Evolutionary conservation across 2,888 invertebrate genomes (phyloP).

Genomic region (Thereva unica): DNA sequence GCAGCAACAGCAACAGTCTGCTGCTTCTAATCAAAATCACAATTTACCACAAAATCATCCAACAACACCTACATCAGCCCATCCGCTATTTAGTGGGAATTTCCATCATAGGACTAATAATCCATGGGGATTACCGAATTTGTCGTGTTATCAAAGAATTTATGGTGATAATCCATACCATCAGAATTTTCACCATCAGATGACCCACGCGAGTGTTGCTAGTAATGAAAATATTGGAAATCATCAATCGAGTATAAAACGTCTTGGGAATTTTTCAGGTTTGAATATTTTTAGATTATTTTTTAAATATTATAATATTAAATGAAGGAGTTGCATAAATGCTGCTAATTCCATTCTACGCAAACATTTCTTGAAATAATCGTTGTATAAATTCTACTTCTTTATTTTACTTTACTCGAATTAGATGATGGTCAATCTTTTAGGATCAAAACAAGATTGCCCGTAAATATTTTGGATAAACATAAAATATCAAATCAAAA

Average conservation of each 20-base stretch:
- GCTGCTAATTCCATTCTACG: too few species aligned
- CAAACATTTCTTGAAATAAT: too few species aligned
- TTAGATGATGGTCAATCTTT: too few species aligned
- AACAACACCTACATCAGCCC: constrained; percentile 49
- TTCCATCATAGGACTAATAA: constrained; percentile 57
- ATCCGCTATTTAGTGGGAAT: constrained; percentile 57
- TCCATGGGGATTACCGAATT: constrained; percentile 55
- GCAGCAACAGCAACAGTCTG: constrained; percentile 45
- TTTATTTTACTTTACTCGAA: too few species aligned
- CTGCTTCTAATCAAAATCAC: constrained; percentile 45
- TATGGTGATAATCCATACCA: constrained; percentile 53
- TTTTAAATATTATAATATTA: not conserved
- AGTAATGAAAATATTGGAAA: constrained; percentile 31
- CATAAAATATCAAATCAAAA: too few species aligned
- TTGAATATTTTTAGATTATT: constrained; percentile 19
- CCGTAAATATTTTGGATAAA: too few species aligned
- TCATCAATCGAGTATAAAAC: constrained; percentile 42
- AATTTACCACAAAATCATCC: constrained; percentile 44
- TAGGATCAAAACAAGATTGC: too few species aligned
- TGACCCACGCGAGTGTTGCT: constrained; percentile 9
- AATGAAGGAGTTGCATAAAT: too few species aligned
- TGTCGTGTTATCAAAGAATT: constrained; percentile 54
- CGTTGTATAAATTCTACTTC: too few species aligned
- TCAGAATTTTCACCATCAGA: constrained; percentile 50
- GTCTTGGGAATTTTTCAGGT: constrained; percentile 39